Conservation (phyloP, 2,797 vertebrate genomes). For the Poeciliopsis presidionis region DNA sequence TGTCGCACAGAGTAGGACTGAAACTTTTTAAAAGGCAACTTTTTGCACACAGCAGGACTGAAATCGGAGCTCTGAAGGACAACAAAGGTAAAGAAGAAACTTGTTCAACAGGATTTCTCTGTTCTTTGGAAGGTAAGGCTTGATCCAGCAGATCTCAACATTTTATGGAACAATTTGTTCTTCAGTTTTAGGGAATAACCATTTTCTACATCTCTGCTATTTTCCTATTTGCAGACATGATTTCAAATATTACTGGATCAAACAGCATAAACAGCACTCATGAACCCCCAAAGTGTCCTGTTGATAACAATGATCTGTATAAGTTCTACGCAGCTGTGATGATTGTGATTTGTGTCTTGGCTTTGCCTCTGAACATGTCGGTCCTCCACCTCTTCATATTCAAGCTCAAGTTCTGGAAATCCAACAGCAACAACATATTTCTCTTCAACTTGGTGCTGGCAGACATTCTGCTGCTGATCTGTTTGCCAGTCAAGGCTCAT, state of each 20-base stretch:
- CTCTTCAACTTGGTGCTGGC: constrained; percentile 80
- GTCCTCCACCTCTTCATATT: constrained; percentile 80
- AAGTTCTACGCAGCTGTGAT: constrained; percentile 66
- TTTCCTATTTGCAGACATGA: background rate
- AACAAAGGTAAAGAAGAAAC: constrained; percentile 22
- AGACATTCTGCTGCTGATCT: constrained; percentile 75
- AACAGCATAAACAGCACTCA: background rate
- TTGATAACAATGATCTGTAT: constrained; percentile 32
- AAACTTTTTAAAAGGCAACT: background rate
- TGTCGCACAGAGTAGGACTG: constrained; percentile 5
- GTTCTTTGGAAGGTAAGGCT: constrained; percentile 18
- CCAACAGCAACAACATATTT: constrained; percentile 73
- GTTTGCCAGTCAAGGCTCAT: constrained; percentile 73
- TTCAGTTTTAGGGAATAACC: background rate
- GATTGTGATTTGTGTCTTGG: constrained; percentile 71
- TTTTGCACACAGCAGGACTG: background rate
- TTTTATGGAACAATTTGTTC: background rate
- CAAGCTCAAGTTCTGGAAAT: constrained; percentile 82
- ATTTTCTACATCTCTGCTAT: background rate
- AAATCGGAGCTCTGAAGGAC: background rate
- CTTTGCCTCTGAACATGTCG: constrained; percentile 73
- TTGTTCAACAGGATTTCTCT: constrained; percentile 30
- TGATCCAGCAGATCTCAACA: background rate
- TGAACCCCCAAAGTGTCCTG: constrained; percentile 13
- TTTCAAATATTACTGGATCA: rapidly evolving